Evolutionary conservation across 2,797 vertebrate genomes (phyloP).

Genomic region (Gallinago solitaria): DNA sequence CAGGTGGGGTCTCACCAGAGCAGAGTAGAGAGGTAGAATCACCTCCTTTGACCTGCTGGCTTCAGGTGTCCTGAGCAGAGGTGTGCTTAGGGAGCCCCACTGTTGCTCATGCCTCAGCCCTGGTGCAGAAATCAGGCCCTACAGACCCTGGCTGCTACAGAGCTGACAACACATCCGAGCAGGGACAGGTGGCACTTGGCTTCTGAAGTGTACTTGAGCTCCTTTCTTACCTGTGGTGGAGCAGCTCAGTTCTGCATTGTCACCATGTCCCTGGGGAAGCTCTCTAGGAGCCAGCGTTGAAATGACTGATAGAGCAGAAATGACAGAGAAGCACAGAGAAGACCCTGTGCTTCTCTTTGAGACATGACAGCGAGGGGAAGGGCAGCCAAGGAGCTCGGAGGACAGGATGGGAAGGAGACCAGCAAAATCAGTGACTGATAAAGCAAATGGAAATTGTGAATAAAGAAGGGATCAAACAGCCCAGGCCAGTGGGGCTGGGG

Average conservation of each 20-base stretch:
- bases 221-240: neutral
- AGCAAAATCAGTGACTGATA: neutral
- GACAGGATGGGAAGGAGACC: neutral
- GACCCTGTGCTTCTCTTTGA: neutral
- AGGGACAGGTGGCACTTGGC: accelerated
- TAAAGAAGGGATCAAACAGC: neutral
- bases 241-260: neutral
- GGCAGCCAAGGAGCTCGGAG: accelerated
- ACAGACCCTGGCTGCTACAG: neutral
- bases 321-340: neutral
- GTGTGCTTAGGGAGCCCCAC: accelerated
- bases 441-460: neutral
- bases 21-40: too few relatives aligned
- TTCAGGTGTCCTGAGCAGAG: neutral
- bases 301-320: neutral
- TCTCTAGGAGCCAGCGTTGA: accelerated
- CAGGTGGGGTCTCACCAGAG: too few relatives aligned
- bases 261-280: neutral
- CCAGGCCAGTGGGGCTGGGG: neutral
- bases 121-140: neutral
- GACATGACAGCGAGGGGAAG: neutral
- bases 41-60: too few relatives aligned
- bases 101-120: neutral
- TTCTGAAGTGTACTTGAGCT: neutral
- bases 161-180: neutral